phyloP scores from a whole-genome alignment of 1,140 invertebrate genomes.

The Cotesia glomerata region DNA sequence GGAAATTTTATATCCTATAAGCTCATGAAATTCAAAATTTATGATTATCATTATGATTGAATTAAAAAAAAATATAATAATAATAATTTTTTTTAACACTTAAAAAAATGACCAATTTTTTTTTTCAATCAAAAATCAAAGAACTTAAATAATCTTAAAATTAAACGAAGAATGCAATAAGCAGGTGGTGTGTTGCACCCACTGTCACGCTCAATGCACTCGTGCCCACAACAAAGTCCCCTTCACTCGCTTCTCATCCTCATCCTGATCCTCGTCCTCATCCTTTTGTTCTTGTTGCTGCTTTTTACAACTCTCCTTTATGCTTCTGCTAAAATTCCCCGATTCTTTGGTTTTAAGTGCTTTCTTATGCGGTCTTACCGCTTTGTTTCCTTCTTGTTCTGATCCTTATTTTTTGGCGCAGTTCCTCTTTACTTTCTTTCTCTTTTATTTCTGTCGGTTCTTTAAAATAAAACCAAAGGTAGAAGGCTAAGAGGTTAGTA shows the following conservation, averaged over 20 bases:
- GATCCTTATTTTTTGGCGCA: slow-evolving; percentile 22
- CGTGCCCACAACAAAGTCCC: slow-evolving; percentile 52
- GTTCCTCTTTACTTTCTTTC: slow-evolving; percentile 40
- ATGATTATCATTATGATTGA: too few relatives aligned
- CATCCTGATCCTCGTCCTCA: slow-evolving; percentile 33
- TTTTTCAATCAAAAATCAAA: too few relatives aligned
- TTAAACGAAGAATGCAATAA: too few relatives aligned
- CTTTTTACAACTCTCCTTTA: not conserved
- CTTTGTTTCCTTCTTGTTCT: slow-evolving; percentile 38
- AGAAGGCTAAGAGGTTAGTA: too few relatives aligned
- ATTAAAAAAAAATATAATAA: too few relatives aligned
- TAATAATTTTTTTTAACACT: too few relatives aligned
- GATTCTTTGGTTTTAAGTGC: slow-evolving; percentile 45
- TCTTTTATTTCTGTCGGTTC: slow-evolving; percentile 13
- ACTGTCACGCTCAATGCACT: slow-evolving; percentile 61
- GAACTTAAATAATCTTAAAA: too few relatives aligned
- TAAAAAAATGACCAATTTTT: too few relatives aligned
- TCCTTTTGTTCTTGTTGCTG: slow-evolving; percentile 9
- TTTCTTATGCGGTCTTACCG: slow-evolving; percentile 54
- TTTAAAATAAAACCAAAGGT: not conserved
- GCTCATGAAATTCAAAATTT: too few relatives aligned
- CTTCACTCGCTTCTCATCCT: slow-evolving; percentile 23
- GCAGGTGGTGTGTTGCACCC: slow-evolving; percentile 56
- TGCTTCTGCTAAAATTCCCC: slow-evolving; percentile 28
- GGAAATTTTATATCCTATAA: too few relatives aligned